Conservation (phyloP, 1,140 invertebrate genomes). For the Hycleus phaleratus region DNA sequence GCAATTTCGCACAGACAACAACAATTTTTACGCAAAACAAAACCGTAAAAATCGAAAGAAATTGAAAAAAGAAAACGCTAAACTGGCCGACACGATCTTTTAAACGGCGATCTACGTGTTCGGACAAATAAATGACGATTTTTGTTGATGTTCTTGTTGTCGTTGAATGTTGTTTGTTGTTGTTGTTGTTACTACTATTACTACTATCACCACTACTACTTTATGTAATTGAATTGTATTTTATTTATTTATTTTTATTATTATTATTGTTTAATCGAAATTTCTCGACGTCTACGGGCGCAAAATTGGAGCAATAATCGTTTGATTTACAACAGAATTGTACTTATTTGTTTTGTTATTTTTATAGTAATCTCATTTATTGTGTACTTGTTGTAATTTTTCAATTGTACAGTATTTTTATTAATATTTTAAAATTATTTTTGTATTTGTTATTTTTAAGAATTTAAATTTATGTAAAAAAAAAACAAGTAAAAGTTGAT, state of each 20-base stretch:
- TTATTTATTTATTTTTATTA: too few relatives aligned
- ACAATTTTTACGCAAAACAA: too few relatives aligned
- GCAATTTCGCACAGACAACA: too few relatives aligned
- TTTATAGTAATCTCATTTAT: not conserved
- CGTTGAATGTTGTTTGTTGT: not conserved
- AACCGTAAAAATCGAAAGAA: not conserved
- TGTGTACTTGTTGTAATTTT: conserved; percentile 12
- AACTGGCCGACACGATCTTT: conserved; percentile 8
- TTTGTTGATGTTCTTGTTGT: conserved; percentile 7
- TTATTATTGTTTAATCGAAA: too few relatives aligned
- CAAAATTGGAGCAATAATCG: too few relatives aligned
- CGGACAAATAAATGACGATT: conserved; percentile 14
- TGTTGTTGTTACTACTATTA: too few relatives aligned
- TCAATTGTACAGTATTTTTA: conserved; percentile 22
- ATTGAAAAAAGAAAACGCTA: conserved; percentile 10
- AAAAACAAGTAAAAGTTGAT: not conserved
- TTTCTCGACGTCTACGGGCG: too few relatives aligned
- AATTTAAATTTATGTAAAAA: conserved; percentile 14
- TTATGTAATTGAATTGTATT: too few relatives aligned
- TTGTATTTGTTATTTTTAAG: conserved; percentile 22
- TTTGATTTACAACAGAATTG: too few relatives aligned
- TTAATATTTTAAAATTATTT: conserved; percentile 18
- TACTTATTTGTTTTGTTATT: conserved; percentile 16
- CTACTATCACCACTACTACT: too few relatives aligned
- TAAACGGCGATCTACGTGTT: conserved; percentile 13